Evolutionary conservation across 2,888 invertebrate species (phyloP).

Genomic region (Hoplodrina blanda): DNA sequence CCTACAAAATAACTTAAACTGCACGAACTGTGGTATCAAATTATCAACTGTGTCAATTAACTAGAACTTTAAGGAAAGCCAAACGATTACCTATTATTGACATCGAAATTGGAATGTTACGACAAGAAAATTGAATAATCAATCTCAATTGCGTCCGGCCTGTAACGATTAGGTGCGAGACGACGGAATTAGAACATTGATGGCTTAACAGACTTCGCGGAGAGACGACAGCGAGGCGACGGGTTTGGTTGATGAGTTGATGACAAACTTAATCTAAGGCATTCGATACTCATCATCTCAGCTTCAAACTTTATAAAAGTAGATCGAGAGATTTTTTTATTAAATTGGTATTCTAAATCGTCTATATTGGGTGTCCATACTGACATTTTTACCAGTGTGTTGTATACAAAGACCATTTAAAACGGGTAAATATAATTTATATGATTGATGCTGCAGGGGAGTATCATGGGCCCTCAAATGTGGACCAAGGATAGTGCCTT

Average conservation of each 20-base stretch:
- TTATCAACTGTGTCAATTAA: slow-evolving; percentile 8
- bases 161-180: slow-evolving; percentile 35
- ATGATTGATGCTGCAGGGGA: slow-evolving; percentile 10
- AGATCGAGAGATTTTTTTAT: neutral
- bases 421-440: neutral
- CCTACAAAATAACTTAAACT: neutral
- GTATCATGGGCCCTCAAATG: neutral
- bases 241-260: neutral
- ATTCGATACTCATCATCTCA: slow-evolving; percentile 1
- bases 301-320: neutral
- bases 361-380: neutral
- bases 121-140: slow-evolving; percentile 52
- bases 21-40: neutral
- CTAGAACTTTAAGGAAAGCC: slow-evolving; percentile 8
- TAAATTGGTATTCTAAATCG: neutral
- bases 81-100: slow-evolving; percentile 32
- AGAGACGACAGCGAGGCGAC: neutral
- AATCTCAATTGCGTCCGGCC: slow-evolving; percentile 29
- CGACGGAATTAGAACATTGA: slow-evolving; percentile 14
- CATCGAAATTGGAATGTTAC: slow-evolving; percentile 32
- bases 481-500: neutral
- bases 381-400: neutral
- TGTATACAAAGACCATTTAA: neutral
- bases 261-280: neutral
- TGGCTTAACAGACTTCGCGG: slow-evolving; percentile 7